phyloP scores from a whole-genome alignment of 2,797 vertebrate species.

The Erpetoichthys calabaricus region DNA sequence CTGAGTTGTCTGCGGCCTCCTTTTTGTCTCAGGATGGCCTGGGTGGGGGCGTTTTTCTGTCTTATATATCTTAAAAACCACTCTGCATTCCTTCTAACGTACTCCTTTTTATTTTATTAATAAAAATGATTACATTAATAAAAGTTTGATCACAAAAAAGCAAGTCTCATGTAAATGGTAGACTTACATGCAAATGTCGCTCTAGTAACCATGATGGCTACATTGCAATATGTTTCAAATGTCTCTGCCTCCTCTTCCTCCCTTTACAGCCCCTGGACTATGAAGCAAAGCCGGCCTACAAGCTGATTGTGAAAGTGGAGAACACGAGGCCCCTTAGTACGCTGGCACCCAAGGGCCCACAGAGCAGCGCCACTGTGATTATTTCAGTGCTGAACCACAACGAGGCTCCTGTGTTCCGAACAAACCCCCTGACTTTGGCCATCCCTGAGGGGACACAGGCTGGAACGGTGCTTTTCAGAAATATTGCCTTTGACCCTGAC shows the following conservation, averaged over 20 bases:
- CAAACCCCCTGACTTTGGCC: conserved; percentile 59
- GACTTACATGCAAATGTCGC: no score
- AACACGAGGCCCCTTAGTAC: conserved; percentile 56
- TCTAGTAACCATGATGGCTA: no score
- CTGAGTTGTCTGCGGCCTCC: no score
- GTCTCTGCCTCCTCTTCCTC: background rate
- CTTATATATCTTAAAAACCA: no score
- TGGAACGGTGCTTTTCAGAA: conserved; percentile 54
- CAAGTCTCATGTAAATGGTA: no score
- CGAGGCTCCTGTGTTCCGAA: conserved; percentile 65
- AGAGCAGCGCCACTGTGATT: conserved; percentile 50
- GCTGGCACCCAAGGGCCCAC: conserved; percentile 33
- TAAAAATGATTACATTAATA: no score
- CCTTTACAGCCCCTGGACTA: conserved; percentile 71
- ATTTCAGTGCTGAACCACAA: conserved; percentile 69
- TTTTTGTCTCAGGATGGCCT: no score
- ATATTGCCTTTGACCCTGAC: conserved; percentile 73
- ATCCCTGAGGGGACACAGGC: conserved; percentile 60
- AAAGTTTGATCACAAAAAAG: no score
- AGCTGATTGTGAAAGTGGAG: conserved; percentile 51
- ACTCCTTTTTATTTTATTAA: no score
- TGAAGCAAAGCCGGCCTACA: conserved; percentile 44
- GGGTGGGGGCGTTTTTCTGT: no score
- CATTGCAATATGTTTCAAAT: background rate
- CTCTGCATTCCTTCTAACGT: no score